Base-by-base conservation (phyloP, 2,113 vertebrate genomes). In the Sciurus niger region DNA sequence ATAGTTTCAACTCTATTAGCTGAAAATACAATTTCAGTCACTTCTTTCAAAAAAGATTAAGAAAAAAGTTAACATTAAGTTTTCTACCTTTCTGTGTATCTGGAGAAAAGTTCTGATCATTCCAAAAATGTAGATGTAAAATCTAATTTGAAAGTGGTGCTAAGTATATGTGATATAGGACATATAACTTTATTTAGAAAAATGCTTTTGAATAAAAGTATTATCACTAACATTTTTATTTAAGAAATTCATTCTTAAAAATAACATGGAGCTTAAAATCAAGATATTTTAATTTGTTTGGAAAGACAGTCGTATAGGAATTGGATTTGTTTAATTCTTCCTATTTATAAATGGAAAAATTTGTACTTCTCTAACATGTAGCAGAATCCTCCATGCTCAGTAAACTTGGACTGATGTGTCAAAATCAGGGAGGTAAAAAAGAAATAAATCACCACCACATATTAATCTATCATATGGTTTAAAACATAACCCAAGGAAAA, bases 241-340 rank as follows among this genome's bases (percentile, higher is more conserved):
- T 63, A 63, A 55, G n/a, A 18, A 68, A 32, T 37, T 22, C 4
- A 11, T 55, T 55, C 6, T 17, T 65, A 70, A 67, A 34, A 90
- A 37, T 10, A 80, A 11, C 4, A 37, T 48, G 5, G 9, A 85
- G 37, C 2, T 92, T 72, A 67, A 48, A 12, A 60, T 65, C 65
- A 78, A 88, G 7, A 93, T 68, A 40, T 63, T 94, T 85, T 93
- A 70, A 53, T 16, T 84, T 74, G 8, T 63, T 78, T 90, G 16
- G 77, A 77, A 91, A 89, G 24, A 77, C 4, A 82, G 12, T 78
- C 22, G 78, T 82, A 48, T 12, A 55, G 55, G 20, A 95, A 89
- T 9, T 74, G 7, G 48, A 77, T 65, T 94, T 86, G 9, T 48
- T 86, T 67, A 93, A 40, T 89, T 34, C 8, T 82, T 72, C 74